A percentile compares a stretch with the other conserved stretches of the same genome.
Evolutionary conservation across 2,888 invertebrate genomes (phyloP).

Genomic region (Tetranychus piercei): DNA sequence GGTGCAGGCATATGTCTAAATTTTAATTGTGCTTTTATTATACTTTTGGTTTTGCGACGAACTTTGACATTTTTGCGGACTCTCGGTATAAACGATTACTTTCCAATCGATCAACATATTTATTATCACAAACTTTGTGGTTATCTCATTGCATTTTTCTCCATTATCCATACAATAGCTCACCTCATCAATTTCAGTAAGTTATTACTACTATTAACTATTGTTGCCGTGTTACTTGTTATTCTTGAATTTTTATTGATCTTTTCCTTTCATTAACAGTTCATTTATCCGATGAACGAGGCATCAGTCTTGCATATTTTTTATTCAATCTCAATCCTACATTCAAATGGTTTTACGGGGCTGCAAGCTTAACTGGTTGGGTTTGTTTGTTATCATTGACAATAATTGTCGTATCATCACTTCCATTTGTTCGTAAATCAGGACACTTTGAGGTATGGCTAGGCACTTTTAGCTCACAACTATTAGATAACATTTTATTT

Average conservation of each 20-base stretch:
- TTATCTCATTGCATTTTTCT: conserved; percentile 51
- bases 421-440: conserved; percentile 63
- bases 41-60: conserved; percentile 71
- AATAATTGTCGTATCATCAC: conserved; percentile 63
- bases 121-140: conserved; percentile 81
- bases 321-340: conserved; percentile 35
- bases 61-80: conserved; percentile 66
- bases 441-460: conserved; percentile 66
- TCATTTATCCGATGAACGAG: neutral
- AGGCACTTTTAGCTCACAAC: neutral
- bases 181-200: conserved; percentile 61
- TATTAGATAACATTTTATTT: neutral
- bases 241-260: neutral
- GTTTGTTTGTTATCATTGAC: conserved; percentile 49
- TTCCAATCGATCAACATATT: conserved; percentile 68
- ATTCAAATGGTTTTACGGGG: conserved; percentile 52
- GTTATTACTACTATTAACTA: neutral
- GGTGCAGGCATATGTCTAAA: conserved; percentile 66
- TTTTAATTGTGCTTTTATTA: conserved; percentile 70
- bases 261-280: neutral
- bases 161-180: conserved; percentile 59
- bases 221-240: neutral
- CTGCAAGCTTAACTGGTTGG: conserved; percentile 71
- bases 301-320: neutral
- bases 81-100: conserved; percentile 49